phyloP scores from a whole-genome alignment of 64 coral and sea anemone species.

The Pachyseris speciosa region DNA sequence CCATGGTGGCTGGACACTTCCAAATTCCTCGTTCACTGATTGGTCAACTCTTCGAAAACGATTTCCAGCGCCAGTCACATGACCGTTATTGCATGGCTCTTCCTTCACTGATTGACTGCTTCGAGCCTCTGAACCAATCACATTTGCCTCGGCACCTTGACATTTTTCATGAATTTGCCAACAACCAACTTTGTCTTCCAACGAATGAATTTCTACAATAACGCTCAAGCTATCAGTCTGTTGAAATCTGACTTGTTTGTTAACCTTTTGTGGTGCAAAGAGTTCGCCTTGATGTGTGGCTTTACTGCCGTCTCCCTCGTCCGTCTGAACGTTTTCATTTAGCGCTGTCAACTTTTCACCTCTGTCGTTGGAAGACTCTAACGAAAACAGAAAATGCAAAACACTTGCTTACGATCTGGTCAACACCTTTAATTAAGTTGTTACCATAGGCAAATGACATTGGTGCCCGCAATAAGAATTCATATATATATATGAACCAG shows the following conservation, averaged over 20 bases:
- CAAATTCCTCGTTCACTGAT: not conserved
- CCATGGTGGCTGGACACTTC: conserved; percentile 23
- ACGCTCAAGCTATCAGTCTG: not conserved
- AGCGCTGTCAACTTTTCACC: not conserved
- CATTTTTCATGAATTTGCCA: no score
- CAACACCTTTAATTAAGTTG: no score
- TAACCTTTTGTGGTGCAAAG: not conserved
- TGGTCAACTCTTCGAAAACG: not conserved
- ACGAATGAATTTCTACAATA: not conserved
- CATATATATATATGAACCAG: no score
- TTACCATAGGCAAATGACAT: no score
- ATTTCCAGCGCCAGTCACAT: not conserved
- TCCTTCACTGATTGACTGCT: not conserved
- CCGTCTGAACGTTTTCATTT: not conserved
- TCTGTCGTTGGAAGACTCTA: not conserved
- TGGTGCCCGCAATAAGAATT: no score
- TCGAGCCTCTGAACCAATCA: not conserved
- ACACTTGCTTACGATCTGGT: not conserved
- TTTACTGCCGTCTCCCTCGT: not conserved
- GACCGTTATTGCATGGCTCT: not conserved
- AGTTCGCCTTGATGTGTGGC: not conserved
- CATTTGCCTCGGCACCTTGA: not conserved
- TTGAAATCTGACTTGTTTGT: not conserved
- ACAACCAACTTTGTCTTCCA: not conserved
- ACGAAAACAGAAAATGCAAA: not conserved